phyloP scores from a whole-genome alignment of 2,797 vertebrate species.

The Botia almorhae region DNA sequence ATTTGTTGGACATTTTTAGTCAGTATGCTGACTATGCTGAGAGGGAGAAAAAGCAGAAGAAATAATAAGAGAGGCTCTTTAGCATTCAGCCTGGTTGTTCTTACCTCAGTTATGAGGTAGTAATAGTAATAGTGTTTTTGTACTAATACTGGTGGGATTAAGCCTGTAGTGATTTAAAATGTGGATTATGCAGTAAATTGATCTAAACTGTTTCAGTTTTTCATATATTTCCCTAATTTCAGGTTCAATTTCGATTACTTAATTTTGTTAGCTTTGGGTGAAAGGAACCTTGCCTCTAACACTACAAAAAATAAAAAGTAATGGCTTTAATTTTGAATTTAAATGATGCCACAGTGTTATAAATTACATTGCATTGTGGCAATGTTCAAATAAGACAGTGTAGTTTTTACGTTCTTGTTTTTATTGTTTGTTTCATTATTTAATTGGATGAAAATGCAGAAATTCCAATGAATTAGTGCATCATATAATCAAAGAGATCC shows the following conservation, averaged over 20 bases:
- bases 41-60: slow-evolving; percentile 84
- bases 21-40: slow-evolving; percentile 84
- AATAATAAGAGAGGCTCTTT: slow-evolving; percentile 42
- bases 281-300: neutral
- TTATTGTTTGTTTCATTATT: no score
- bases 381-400: slow-evolving; percentile 16
- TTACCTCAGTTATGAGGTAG: neutral
- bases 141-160: neutral
- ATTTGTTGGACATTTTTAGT: slow-evolving; percentile 84
- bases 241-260: neutral
- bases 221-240: neutral
- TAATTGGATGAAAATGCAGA: no score
- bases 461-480: no score
- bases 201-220: neutral
- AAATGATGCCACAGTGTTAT: slow-evolving; percentile 19
- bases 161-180: neutral
- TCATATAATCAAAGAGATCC: no score
- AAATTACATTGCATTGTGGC: neutral
- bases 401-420: no score
- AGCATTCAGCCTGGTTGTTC: neutral
- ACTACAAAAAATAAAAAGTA: neutral
- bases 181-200: neutral
- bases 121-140: neutral
- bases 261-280: neutral
- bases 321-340: neutral